Evolutionary conservation across 2,113 vertebrate genomes (phyloP), one percentile per base, ranked within the genome.

Genomic region (Ptilorrhoa leucosticta): DNA sequence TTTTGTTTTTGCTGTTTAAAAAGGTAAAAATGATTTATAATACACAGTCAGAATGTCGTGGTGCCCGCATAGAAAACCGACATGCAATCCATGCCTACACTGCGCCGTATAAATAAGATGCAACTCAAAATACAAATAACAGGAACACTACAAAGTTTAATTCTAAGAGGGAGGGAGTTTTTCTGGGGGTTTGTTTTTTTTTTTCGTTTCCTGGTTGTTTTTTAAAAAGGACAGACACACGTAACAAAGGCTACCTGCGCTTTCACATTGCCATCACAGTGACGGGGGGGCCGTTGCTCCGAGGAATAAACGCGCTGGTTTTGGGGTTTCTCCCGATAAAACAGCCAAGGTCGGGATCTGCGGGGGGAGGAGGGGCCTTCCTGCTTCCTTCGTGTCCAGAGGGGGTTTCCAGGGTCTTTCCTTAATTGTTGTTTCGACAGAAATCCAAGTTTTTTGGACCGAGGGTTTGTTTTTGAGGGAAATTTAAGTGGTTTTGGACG

Each of bases 1-100:
- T 33, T 35, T 35, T 61, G 63, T 33, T 53, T 23, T 3, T 45
- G 66, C 87, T 27, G 81, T 96, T 97, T 95, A 96, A 97, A 97
- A 97, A 97, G 95, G 94, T 97, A 97, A 97, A 97, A 96, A 97
- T 96, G 95, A 72, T 97, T 95, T 96, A 96, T 97, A 97, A 89
- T 97, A 97, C 94, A 97, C 87, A 94, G 89, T 92, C 50, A 79
- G 56, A 79, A 96, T 68, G 97, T 96, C 73, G 54, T 77, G 92
- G 95, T 95, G 95, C 96, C 93, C 87, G 96, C 88, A 65, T 82
- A 95, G 94, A 96, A 96, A 95, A 95, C 93, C 17, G 88, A 96
- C 96, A 96, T 97, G 96, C 97, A 97, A 82, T 53, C 73, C 94
- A 96, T 97, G 97, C 97, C 96, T 80, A 97, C 93, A 82, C 91